A percentile compares a stretch with the other conserved stretches of the same genome.
Evolutionary conservation across 2,797 vertebrate genomes (phyloP).

Genomic region (Lindbergichthys nudifrons): DNA sequence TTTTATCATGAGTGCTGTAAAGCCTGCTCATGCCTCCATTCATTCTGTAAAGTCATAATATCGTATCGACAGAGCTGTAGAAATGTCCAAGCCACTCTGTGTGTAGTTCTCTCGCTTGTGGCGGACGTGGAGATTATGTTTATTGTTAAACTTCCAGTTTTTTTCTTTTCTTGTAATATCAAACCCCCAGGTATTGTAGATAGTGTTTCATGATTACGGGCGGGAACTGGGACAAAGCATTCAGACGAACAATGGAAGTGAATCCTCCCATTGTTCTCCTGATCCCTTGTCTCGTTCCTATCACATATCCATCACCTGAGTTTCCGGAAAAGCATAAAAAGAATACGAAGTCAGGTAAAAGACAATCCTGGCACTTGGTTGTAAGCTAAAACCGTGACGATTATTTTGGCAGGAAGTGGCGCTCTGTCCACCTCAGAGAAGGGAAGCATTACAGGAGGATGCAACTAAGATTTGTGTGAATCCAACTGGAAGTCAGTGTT

Average conservation of each 20-base stretch:
- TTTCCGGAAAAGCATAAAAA: constrained; percentile 34
- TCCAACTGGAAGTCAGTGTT: constrained; percentile 11
- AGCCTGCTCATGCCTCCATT: constrained; percentile 28
- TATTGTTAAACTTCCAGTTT: constrained; percentile 33
- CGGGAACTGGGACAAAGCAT: constrained; percentile 23
- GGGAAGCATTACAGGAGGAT: not conserved
- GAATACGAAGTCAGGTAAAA: constrained; percentile 23
- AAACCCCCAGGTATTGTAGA: constrained; percentile 35
- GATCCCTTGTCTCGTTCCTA: not conserved
- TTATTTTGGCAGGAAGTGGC: constrained; percentile 9
- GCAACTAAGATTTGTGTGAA: constrained; percentile 24
- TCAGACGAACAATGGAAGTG: constrained; percentile 15
- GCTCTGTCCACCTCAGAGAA: constrained; percentile 12
- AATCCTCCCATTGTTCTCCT: not conserved
- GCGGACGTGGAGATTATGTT: constrained; percentile 22
- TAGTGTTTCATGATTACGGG: constrained; percentile 28
- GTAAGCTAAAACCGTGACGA: not conserved
- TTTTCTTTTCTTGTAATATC: constrained; percentile 35
- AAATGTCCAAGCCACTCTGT: constrained; percentile 34
- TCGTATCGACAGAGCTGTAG: constrained; percentile 48
- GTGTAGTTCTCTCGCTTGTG: constrained; percentile 26
- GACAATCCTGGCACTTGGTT: constrained; percentile 47
- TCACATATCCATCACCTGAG: not conserved
- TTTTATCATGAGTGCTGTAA: constrained; percentile 28
- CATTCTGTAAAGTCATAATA: constrained; percentile 26